These are phyloP conservation scores for Dicrurus megarhynchus DNA, from an alignment of 2,113 vertebrate species.

Conservation along the genomic window DNA sequence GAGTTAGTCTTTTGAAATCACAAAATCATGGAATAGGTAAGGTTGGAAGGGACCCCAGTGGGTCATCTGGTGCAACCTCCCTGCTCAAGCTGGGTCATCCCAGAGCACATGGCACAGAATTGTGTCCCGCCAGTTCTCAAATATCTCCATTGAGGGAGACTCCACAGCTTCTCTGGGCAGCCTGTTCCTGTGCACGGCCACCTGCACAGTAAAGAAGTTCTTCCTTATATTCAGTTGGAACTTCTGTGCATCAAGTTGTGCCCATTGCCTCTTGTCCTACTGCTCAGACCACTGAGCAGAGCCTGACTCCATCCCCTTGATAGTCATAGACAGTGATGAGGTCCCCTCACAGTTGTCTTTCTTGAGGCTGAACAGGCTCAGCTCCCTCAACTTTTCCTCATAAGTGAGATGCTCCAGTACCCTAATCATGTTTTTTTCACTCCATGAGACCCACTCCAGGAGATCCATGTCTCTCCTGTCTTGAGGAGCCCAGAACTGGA, in stretches of 20 bases:
- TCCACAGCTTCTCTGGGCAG: not conserved
- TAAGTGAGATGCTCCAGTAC: not conserved
- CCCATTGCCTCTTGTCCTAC: accelerated
- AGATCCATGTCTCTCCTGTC: not conserved
- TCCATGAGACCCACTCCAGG: not conserved
- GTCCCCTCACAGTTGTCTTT: not conserved
- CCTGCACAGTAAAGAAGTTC: not conserved
- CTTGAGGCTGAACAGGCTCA: not conserved
- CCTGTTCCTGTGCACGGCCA: not conserved
- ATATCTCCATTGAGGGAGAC: not conserved
- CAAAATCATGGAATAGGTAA: not conserved
- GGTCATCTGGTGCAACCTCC: not conserved
- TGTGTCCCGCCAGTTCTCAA: not conserved
- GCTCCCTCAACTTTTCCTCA: not conserved
- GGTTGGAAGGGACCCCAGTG: not conserved
- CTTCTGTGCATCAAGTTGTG: not conserved
- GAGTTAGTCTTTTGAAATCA: not conserved
- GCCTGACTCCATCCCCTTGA: not conserved
- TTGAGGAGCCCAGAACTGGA: not conserved
- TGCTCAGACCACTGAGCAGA: not conserved
- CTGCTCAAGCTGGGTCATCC: not conserved
- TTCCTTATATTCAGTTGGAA: not conserved
- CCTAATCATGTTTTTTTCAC: not conserved
- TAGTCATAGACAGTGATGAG: accelerated
- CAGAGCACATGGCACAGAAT: not conserved